Evolutionary conservation across 2,797 vertebrate genomes (phyloP).

Genomic region (Chaetodon trifasciatus): DNA sequence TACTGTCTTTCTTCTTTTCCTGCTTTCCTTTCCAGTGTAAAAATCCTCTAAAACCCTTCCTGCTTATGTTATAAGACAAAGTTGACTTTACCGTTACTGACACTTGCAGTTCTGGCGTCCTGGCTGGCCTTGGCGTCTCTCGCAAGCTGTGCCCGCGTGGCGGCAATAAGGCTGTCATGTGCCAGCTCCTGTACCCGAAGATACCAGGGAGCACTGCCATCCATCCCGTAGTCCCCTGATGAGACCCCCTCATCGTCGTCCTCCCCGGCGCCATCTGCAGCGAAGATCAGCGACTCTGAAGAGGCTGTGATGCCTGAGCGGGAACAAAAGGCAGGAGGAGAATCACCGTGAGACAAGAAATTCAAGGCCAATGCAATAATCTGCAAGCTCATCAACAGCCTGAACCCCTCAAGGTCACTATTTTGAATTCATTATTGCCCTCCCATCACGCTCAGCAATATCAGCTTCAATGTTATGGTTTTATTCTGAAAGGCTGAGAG

Average conservation of each 20-base stretch:
- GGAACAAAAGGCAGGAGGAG: conserved; percentile 20
- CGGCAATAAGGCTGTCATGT: conserved; percentile 98
- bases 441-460: neutral
- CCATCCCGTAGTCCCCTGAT: conserved; percentile 88
- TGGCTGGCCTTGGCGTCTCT: conserved; percentile 93
- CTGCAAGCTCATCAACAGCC: conserved; percentile 10
- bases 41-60: neutral
- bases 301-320: conserved; percentile 91
- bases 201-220: conserved; percentile 96
- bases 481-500: conserved; percentile 11
- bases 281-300: conserved; percentile 95
- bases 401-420: conserved; percentile 25
- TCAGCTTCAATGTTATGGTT: conserved; percentile 22
- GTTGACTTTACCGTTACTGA: conserved; percentile 86
- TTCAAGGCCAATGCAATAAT: conserved; percentile 9
- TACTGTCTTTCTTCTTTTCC: too few relatives aligned
- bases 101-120: conserved; percentile 88
- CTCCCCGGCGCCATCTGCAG: conserved; percentile 91
- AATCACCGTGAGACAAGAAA: conserved; percentile 16
- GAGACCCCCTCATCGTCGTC: conserved; percentile 92
- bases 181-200: conserved; percentile 97
- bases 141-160: conserved; percentile 95
- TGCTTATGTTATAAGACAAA: conserved; percentile 2
- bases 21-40: neutral
- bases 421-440: conserved; percentile 36